Conservation (phyloP, 2,797 vertebrate genomes). For the Lutjanus argentimaculatus region DNA sequence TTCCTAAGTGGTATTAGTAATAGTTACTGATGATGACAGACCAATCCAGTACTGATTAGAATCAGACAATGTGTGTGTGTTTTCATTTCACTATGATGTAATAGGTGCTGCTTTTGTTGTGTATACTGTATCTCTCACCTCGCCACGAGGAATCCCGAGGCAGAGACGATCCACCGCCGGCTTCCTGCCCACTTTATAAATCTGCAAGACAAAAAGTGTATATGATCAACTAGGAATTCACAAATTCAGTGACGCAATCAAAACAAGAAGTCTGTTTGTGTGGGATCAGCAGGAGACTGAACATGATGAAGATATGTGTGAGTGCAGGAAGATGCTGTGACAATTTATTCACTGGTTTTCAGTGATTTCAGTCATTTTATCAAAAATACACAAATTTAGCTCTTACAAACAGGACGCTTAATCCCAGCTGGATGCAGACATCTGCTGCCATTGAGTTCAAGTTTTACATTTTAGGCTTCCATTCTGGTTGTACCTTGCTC, state of each 20-base stretch:
- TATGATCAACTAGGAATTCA: not conserved
- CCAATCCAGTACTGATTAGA: not conserved
- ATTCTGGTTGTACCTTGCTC: constrained; percentile 89
- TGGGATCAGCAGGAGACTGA: not conserved
- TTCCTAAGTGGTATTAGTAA: not conserved
- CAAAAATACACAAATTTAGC: not conserved
- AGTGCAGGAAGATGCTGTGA: not conserved
- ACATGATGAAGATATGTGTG: not conserved
- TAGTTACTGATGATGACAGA: not conserved
- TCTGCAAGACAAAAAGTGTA: constrained; percentile 75
- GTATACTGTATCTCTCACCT: constrained; percentile 80
- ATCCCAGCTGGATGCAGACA: not conserved
- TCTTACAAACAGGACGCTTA: not conserved
- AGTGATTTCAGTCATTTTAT: not conserved
- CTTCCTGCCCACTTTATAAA: constrained; percentile 88
- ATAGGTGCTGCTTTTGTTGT: not conserved
- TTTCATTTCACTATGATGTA: not conserved
- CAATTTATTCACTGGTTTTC: not conserved
- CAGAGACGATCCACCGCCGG: constrained; percentile 92
- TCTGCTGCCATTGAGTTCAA: not conserved
- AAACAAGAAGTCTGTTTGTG: not conserved
- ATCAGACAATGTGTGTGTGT: not conserved
- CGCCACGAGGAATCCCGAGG: constrained; percentile 90
- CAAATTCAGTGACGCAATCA: not conserved
- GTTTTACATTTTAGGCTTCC: too few species aligned